Evolutionary conservation across 2,888 invertebrate species (phyloP), one percentile per base, ranked within the genome.

Genomic region (Calephelis perditalis): DNA sequence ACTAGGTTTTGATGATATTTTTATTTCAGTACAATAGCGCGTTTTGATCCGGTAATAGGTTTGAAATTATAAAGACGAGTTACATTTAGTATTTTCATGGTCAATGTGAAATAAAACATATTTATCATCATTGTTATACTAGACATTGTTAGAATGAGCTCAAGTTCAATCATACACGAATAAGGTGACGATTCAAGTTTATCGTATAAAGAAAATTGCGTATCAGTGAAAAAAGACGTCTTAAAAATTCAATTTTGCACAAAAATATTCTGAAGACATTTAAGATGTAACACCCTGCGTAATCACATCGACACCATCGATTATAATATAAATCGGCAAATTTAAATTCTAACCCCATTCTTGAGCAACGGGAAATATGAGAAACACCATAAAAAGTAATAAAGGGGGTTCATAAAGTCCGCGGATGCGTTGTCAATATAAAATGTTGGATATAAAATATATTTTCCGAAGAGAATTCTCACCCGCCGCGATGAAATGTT

Each of bases 321-420:
- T 86, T 86, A 82, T 82, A 86, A 83, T 86, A 86, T 84, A 84
- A 84, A 87, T 87, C 82, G 84, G 69, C 68, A 74, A 75, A 81
- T 86, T 86, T 81, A 82, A 83, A 84, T 74, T 74, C 75, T 71
- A 71, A 76, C 79, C 78, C 78, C 72, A 70, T 74, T 68, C 65
- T 64, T 45, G 65, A 68, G 70, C 66, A 66, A 67, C 70, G 74
- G 75, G 75, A 78, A 82, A 82, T 81, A 79, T 80, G 82, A 81
- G 73, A 76, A 78, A 78, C 72, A 80, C 77, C 79, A 79, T 84
- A 81, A 81, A 82, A 84, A 77, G 83, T 78, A 84, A 86, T 86
- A 85, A 80, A 77, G 75, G 76, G 69, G 73, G 71, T 76, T 80
- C 83, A 78, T 82, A 82, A 83, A 84, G 75, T 75, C 68, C 68